These are phyloP conservation scores for Chymomyza caudatula DNA, from an alignment of 2,888 invertebrate species.

Conservation along the genomic window DNA sequence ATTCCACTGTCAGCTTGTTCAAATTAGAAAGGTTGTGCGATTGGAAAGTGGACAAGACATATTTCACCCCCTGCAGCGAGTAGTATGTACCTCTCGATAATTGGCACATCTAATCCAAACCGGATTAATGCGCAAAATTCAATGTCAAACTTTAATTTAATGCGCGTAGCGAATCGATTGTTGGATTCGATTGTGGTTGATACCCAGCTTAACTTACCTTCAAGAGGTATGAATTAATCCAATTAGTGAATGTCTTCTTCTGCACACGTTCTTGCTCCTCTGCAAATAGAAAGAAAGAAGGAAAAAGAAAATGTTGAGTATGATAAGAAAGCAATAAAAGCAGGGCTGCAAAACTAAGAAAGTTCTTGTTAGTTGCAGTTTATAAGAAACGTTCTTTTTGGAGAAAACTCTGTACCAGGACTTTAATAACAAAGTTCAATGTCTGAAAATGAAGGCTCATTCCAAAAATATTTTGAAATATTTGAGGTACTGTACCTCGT, in stretches of 20 bases:
- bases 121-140: slow-evolving; percentile 55
- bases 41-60: slow-evolving; percentile 43
- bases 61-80: neutral
- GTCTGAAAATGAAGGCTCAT: too few relatives aligned
- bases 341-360: neutral
- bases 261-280: slow-evolving; percentile 99
- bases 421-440: too few relatives aligned
- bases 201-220: slow-evolving; percentile 87
- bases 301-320: slow-evolving; percentile 14
- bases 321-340: slow-evolving; percentile 4
- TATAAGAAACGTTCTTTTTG: too few relatives aligned
- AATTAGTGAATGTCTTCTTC: slow-evolving; percentile 99
- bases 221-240: slow-evolving; percentile 98
- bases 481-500: too few relatives aligned
- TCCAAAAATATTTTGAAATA: too few relatives aligned
- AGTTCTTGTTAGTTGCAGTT: neutral
- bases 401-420: too few relatives aligned
- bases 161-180: slow-evolving; percentile 42
- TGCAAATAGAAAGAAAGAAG: slow-evolving; percentile 80
- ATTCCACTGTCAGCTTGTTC: slow-evolving; percentile 37
- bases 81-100: neutral
- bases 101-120: slow-evolving; percentile 32
- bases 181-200: slow-evolving; percentile 11
- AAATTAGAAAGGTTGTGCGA: slow-evolving; percentile 61
- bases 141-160: slow-evolving; percentile 37